phyloP scores from a whole-genome alignment of 2,888 invertebrate species.

The Nemoura dubitans region DNA sequence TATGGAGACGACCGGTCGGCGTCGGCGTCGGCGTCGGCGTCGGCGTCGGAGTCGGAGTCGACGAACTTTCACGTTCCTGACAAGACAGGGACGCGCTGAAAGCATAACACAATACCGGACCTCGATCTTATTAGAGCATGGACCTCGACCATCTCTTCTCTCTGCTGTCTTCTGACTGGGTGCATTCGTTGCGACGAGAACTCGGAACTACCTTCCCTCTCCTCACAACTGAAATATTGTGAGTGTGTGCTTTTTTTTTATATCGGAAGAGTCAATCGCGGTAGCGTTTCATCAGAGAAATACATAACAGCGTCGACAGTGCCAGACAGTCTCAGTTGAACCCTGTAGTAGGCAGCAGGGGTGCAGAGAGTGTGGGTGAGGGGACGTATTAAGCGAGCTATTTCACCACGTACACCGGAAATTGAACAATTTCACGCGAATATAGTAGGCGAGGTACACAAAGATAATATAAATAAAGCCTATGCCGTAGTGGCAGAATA shows the following conservation, averaged over 20 bases:
- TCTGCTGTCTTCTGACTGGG: neutral
- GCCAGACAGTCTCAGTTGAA: too few relatives aligned
- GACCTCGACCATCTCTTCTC: neutral
- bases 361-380: neutral
- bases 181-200: neutral
- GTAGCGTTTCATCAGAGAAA: neutral
- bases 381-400: slow-evolving; percentile 27
- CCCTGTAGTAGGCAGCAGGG: too few relatives aligned
- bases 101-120: neutral
- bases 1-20: neutral
- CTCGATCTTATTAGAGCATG: neutral
- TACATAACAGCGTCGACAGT: neutral
- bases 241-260: too few relatives aligned
- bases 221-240: neutral
- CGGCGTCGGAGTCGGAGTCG: neutral
- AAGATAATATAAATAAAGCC: slow-evolving; percentile 12
- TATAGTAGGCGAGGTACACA: neutral
- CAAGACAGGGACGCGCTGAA: neutral
- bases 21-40: too few relatives aligned
- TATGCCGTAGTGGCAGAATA: neutral
- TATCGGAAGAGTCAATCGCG: neutral
- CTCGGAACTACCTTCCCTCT: neutral
- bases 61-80: neutral
- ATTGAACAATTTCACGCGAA: slow-evolving; percentile 28
- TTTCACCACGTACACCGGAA: slow-evolving; percentile 31